Evolutionary conservation across 2,797 vertebrate species (phyloP), one percentile per base, ranked within the genome.

Genomic region (Pseudochaenichthys georgianus): DNA sequence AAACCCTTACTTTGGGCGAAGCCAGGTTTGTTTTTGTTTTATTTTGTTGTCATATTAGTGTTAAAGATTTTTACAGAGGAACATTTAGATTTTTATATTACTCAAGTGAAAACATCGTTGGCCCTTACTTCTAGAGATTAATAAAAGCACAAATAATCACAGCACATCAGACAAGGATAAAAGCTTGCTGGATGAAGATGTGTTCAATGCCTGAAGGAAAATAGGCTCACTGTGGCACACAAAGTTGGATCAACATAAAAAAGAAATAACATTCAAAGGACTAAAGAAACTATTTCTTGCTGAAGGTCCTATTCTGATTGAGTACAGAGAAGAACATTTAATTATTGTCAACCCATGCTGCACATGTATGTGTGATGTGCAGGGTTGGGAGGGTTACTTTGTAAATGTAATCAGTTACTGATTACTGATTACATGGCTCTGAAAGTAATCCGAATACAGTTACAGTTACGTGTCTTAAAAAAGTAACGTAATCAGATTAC

Each of bases 301-400:
- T 68, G 28, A 8, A 51, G 15, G 4, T 52, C 5, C 19, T 51
- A 4, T 13, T 55, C n/a, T 41, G 21, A 66, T 60, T 4, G 11
- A 51, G 55, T 13, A 23, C 17, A 65, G n/a, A 4, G 4, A 43
- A n/a, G 34, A 57, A 60, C 69, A 41, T 52, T 12, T 52, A 16
- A 13, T 12, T 21, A 5, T 55, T 53, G 45, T 70, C 46, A 58
- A 1, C 3, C 2, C 31, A 64, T 11, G 3, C 53, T 13, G 8
- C 45, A 41, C 50, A 72, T 75, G 55, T 70, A 19, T 73, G 17
- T 64, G 50, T 11, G 11, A 53, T 67, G 76, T 52, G 65, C n/a
- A n/a, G n/a, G n/a, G n/a, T n/a, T n/a, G n/a, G n/a, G n/a, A n/a
- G n/a, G n/a, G n/a, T n/a, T n/a, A n/a, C n/a, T n/a, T n/a, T n/a